Conservation (phyloP, 2,888 invertebrate genomes). For the Orchesellides sinensis region DNA sequence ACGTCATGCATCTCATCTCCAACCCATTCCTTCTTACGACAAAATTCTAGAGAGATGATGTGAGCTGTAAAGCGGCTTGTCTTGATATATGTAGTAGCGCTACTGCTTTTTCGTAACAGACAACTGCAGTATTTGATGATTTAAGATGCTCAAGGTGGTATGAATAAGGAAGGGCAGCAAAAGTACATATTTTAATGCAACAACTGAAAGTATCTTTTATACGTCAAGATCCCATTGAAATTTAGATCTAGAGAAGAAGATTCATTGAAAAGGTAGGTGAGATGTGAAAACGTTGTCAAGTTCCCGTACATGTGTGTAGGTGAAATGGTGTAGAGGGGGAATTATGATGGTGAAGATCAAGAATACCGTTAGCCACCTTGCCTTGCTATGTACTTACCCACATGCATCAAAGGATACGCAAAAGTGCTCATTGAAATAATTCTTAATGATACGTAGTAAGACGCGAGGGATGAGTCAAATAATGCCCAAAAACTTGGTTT, state of each 20-base stretch:
- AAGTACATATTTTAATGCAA: no score
- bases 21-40: not conserved
- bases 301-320: not conserved
- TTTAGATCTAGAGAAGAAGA: not conserved
- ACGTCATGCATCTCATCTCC: no score
- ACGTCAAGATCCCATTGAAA: not conserved
- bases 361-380: slow-evolving; percentile 52
- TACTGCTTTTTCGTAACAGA: not conserved
- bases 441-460: not conserved
- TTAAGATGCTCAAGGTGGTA: slow-evolving; percentile 27
- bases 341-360: slow-evolving; percentile 41
- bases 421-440: not conserved
- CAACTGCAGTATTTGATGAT: not conserved
- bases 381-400: slow-evolving; percentile 37
- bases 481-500: slow-evolving; percentile 6
- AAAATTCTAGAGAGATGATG: not conserved
- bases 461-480: slow-evolving; percentile 3
- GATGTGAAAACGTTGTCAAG: slow-evolving; percentile 15
- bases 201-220: not conserved
- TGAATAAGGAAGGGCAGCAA: not conserved
- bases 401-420: slow-evolving; percentile 15
- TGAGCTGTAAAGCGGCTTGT: not conserved
- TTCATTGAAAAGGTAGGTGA: not conserved
- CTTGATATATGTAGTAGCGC: no score
- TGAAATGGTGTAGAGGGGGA: slow-evolving; percentile 25